Conservation (phyloP, 1,140 invertebrate genomes). For the Mamestra configurata region DNA sequence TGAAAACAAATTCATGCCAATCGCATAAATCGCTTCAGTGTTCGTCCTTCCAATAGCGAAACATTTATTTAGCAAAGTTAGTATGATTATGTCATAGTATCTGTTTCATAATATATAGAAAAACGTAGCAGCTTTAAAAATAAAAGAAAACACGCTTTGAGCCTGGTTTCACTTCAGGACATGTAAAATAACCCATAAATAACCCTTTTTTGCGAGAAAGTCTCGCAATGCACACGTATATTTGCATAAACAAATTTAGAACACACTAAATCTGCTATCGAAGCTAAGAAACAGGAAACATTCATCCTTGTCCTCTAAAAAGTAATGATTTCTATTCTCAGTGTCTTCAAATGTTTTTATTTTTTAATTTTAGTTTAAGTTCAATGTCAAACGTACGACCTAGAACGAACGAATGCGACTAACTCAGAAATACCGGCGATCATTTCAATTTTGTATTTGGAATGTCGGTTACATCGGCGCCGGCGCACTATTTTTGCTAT, state of each 20-base stretch:
- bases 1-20: background rate
- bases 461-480: conserved; percentile 38
- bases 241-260: background rate
- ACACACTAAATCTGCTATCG: conserved; percentile 13
- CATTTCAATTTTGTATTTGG: conserved; percentile 26
- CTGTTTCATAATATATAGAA: background rate
- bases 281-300: conserved; percentile 29
- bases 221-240: background rate
- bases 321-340: conserved; percentile 61
- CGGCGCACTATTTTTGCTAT: background rate
- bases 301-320: conserved; percentile 62
- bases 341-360: conserved; percentile 58
- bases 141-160: conserved; percentile 18
- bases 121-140: background rate
- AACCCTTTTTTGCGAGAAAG: conserved; percentile 1
- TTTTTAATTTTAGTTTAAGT: conserved; percentile 71
- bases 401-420: conserved; percentile 68
- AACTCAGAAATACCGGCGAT: conserved; percentile 55
- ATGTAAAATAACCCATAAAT: conserved; percentile 29
- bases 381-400: conserved; percentile 72
- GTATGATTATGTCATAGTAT: conserved; percentile 12
- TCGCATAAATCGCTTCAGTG: background rate
- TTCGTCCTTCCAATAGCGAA: background rate
- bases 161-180: conserved; percentile 24
- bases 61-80: conserved; percentile 1